Percentiles rank a stretch among this genome's conserved stretches.
Evolutionary conservation across 1,140 invertebrate genomes (phyloP).

Genomic region (Papilio machaon): DNA sequence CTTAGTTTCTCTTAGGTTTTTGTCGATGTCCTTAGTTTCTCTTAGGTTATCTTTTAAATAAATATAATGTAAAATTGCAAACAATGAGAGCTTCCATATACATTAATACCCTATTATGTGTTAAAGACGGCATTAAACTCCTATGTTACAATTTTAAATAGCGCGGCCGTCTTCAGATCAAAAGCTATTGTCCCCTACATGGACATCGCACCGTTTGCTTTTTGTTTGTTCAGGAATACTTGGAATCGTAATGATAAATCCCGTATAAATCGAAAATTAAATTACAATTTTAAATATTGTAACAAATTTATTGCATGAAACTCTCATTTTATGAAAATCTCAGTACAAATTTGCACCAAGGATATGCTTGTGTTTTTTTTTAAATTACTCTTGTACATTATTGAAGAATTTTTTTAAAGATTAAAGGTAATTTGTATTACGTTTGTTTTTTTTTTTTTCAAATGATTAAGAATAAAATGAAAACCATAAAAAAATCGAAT

Average conservation of each 20-base stretch:
- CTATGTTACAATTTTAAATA: slow-evolving; percentile 39
- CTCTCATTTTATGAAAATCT: no score
- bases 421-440: background rate
- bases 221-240: slow-evolving; percentile 24
- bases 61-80: slow-evolving; percentile 1
- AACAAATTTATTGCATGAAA: background rate
- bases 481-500: no score
- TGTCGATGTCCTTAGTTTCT: no score
- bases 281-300: slow-evolving; percentile 12
- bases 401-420: background rate
- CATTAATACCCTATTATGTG: slow-evolving; percentile 37
- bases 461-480: background rate
- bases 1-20: no score
- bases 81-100: slow-evolving; percentile 26
- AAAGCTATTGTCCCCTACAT: slow-evolving; percentile 33
- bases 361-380: background rate
- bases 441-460: no score
- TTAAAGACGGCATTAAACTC: slow-evolving; percentile 38
- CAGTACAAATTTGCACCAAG: background rate
- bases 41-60: background rate
- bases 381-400: no score
- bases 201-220: slow-evolving; percentile 25
- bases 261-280: slow-evolving; percentile 32
- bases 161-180: slow-evolving; percentile 14
- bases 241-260: slow-evolving; percentile 25